These are phyloP conservation scores for Chamaea fasciata DNA, from an alignment of 2,113 vertebrate genomes.

Conservation along the genomic window DNA sequence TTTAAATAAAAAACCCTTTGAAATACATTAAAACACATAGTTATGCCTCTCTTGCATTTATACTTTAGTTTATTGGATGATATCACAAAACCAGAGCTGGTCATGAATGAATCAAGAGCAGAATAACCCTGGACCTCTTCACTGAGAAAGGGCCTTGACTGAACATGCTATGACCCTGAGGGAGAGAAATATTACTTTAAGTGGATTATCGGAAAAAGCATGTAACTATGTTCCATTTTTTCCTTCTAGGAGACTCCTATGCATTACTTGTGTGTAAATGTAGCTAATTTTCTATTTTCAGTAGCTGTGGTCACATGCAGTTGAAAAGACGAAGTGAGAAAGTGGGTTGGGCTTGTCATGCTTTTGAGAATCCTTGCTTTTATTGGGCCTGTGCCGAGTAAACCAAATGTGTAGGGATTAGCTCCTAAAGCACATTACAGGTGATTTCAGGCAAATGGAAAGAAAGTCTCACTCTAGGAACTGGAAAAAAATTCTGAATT, in stretches of 20 bases:
- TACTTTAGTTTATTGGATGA: neutral
- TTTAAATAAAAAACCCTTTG: neutral
- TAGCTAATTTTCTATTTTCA: neutral
- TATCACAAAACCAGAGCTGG: neutral
- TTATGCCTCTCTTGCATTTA: neutral
- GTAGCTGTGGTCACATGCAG: neutral
- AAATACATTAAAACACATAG: neutral
- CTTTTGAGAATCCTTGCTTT: neutral
- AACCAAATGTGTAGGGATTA: neutral
- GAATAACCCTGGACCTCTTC: neutral
- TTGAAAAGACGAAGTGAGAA: neutral
- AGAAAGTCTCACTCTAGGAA: neutral
- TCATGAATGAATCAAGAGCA: neutral
- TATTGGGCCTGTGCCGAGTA: neutral
- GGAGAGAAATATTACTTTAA: neutral
- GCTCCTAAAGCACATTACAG: neutral
- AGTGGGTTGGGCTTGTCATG: neutral
- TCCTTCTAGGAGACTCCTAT: neutral
- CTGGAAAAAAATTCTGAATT: neutral
- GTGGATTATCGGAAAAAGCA: neutral
- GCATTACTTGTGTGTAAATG: neutral
- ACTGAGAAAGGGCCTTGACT: neutral
- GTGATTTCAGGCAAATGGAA: neutral
- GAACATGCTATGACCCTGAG: neutral
- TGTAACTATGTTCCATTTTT: neutral